These are phyloP conservation scores for Oncorhynchus keta DNA, from an alignment of 2,113 vertebrate genomes.

Conservation along the genomic window DNA sequence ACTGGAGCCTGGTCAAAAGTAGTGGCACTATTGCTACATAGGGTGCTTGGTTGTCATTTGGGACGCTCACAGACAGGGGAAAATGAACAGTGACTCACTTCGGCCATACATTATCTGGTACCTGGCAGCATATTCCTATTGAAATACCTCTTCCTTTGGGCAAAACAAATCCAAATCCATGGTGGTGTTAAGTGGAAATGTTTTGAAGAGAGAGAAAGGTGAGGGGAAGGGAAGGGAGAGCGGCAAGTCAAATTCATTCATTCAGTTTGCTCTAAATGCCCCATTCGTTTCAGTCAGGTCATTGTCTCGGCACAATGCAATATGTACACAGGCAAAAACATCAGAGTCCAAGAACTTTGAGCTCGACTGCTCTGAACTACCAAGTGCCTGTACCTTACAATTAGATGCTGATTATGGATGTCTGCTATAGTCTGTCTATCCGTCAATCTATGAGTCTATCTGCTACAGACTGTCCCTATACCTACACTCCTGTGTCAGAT, in stretches of 20 bases:
- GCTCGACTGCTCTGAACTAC: background rate
- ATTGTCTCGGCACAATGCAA: background rate
- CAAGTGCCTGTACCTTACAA: background rate
- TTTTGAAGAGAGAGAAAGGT: no score
- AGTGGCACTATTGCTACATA: no score
- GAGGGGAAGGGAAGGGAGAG: no score
- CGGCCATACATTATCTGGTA: background rate
- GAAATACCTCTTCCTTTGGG: background rate
- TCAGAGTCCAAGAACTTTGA: background rate
- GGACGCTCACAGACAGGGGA: no score
- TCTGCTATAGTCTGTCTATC: background rate
- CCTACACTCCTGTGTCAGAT: background rate
- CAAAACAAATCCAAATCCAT: background rate
- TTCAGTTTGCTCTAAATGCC: background rate
- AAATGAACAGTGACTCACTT: background rate
- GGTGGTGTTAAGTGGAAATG: background rate
- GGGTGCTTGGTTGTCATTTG: no score
- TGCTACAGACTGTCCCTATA: no score
- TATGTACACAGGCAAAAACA: background rate
- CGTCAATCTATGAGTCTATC: no score
- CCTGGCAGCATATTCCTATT: background rate
- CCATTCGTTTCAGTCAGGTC: background rate
- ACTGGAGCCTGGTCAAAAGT: no score
- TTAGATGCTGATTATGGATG: background rate
- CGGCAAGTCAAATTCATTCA: background rate